Evolutionary conservation across 2,113 vertebrate species (phyloP).

Genomic region (Hipposideros armiger): DNA sequence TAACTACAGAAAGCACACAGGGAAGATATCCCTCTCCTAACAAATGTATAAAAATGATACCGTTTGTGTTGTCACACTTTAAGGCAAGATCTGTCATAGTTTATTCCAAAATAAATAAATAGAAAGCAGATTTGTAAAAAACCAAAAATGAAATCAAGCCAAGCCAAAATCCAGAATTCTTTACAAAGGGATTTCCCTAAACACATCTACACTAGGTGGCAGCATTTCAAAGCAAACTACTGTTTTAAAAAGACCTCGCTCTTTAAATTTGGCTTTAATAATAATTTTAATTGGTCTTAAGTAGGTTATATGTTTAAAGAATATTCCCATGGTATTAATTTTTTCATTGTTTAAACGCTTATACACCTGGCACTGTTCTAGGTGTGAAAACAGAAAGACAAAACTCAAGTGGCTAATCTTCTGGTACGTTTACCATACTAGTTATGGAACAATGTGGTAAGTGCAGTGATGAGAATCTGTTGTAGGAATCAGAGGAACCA

Average conservation of each 20-base stretch:
- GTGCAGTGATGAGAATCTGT: neutral
- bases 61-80: conserved; percentile 25
- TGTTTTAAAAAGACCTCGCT: neutral
- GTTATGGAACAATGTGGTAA: conserved; percentile 13
- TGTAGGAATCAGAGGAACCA: neutral
- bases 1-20: neutral
- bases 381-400: conserved; percentile 3
- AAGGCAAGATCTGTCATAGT: conserved; percentile 19
- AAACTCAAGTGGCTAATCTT: conserved; percentile 35
- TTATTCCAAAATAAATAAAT: conserved; percentile 44
- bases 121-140: conserved; percentile 6
- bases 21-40: neutral
- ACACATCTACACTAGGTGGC: conserved; percentile 89
- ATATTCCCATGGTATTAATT: conserved; percentile 14
- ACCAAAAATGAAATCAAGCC: neutral
- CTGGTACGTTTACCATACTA: neutral
- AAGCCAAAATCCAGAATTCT: conserved; percentile 28
- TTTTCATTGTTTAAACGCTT: neutral
- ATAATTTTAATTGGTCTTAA: conserved; percentile 33
- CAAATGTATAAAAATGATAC: conserved; percentile 25
- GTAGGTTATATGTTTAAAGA: conserved; percentile 9
- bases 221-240: conserved; percentile 76
- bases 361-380: conserved; percentile 7
- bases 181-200: conserved; percentile 14
- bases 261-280: conserved; percentile 32